Percentiles rank a stretch among this genome's conserved stretches.
Evolutionary conservation across 2,113 vertebrate genomes (phyloP).

Genomic region (Stigmatopora argus): DNA sequence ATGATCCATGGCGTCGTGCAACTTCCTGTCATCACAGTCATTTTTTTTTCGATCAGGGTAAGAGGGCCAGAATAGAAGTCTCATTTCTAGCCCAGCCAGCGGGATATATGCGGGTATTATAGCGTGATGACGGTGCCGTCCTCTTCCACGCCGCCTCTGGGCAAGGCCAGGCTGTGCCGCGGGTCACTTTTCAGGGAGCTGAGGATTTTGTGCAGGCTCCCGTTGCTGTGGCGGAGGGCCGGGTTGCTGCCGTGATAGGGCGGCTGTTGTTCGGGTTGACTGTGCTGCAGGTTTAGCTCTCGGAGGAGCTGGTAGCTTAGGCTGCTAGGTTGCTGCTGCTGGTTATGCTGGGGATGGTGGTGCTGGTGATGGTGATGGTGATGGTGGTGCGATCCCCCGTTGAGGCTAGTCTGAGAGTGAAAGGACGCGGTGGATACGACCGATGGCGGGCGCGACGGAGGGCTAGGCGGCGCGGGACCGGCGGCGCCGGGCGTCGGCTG

Average conservation of each 20-base stretch:
- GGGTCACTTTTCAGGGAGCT: slow-evolving; percentile 89
- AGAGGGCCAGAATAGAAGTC: slow-evolving; percentile 45
- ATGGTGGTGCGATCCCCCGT: slow-evolving; percentile 65
- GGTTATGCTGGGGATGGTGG: slow-evolving; percentile 40
- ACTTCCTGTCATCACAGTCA: slow-evolving; percentile 27
- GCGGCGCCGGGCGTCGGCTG: slow-evolving; percentile 19
- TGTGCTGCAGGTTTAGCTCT: slow-evolving; percentile 75
- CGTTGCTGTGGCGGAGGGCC: slow-evolving; percentile 80
- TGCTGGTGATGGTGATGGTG: slow-evolving; percentile 50
- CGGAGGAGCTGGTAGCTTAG: slow-evolving; percentile 79
- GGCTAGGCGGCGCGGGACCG: slow-evolving; percentile 51
- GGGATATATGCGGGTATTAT: slow-evolving; percentile 66
- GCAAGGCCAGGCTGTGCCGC: slow-evolving; percentile 88
- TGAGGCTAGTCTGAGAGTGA: slow-evolving; percentile 79
- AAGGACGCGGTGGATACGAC: slow-evolving; percentile 73
- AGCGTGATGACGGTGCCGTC: slow-evolving; percentile 95
- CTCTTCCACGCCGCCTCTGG: slow-evolving; percentile 89
- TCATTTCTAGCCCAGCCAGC: slow-evolving; percentile 33
- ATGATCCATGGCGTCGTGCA: slow-evolving; percentile 35
- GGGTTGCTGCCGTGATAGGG: slow-evolving; percentile 68
- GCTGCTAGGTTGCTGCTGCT: slow-evolving; percentile 53
- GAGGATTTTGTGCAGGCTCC: slow-evolving; percentile 88
- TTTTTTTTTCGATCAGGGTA: slow-evolving; percentile 13
- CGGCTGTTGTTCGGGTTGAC: slow-evolving; percentile 46
- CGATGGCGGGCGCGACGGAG: slow-evolving; percentile 61